Base-by-base conservation (phyloP, 2,113 vertebrate species). In the Caloenas nicobarica region DNA sequence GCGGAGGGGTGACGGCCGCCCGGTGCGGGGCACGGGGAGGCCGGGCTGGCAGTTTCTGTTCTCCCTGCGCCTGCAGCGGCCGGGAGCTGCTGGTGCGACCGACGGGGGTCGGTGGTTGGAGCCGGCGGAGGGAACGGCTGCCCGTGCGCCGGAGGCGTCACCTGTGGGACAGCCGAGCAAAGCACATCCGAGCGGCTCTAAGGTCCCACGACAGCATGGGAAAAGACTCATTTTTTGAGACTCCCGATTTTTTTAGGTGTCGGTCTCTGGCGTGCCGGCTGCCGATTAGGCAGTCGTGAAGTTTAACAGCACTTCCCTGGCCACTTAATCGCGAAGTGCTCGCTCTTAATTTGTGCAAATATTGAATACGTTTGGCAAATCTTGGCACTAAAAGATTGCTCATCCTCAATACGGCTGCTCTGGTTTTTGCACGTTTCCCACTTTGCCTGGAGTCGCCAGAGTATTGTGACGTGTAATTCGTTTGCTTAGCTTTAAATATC, bases 61-160 rank as follows among this genome's bases (percentile, higher is more conserved):
- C 42, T 44, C 16, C 42, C 38, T 11, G 38, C 38, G 38, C 38
- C 11, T 38, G 38, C 38, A n/a, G n/a, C n/a, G n/a, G n/a, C n/a
- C 42, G 42, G 16, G 60, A 16, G 57, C 26, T 24, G 2, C 5
- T 10, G 3, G 17, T 4, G 11, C 13, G 8, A 2, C 34, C 4
- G 74, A 11, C 16, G 26, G 19, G 19, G 26, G 8, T 22, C 3
- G 24, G 4, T 4, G 50, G 16, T 13, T 4, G 70, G 26, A 24
- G 5, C 26, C 17, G 38, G 0, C 4, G 19, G 26, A 5, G 58
- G n/a, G n/a, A n/a, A n/a, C n/a, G n/a, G n/a, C n/a, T n/a, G 10
- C 6, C 57, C 7, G 13, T 0, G 7, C 1, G 34, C 16, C 1
- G 50, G 28, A 28, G 2, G 11, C 22, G 1, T 16, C 42, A 1